phyloP scores from a whole-genome alignment of 2,888 invertebrate species.

The Xestia xanthographa region DNA sequence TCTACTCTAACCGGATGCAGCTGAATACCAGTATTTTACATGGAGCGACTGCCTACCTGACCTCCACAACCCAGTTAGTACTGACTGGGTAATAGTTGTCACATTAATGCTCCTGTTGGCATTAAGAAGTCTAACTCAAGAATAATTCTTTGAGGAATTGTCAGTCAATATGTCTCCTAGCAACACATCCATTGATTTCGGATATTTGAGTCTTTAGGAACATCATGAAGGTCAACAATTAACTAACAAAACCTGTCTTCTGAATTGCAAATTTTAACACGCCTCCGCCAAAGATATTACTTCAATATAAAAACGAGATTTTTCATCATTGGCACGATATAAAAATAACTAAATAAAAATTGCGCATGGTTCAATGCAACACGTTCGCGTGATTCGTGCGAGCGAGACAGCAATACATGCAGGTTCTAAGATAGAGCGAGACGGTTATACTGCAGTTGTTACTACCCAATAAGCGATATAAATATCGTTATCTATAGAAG shows the following conservation, averaged over 20 bases:
- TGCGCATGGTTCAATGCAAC: conserved; percentile 53
- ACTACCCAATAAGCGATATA: conserved; percentile 33
- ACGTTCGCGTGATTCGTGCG: conserved; percentile 14
- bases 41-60: no score
- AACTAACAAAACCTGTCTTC: conserved; percentile 2
- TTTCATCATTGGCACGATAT: conserved; percentile 32
- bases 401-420: background rate
- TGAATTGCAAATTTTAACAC: conserved; percentile 10
- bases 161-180: background rate
- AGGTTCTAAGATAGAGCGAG: conserved; percentile 26
- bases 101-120: background rate
- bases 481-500: conserved; percentile 38
- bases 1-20: no score
- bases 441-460: conserved; percentile 45
- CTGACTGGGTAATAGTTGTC: no score
- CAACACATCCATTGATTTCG: background rate
- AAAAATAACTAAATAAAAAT: conserved; percentile 56
- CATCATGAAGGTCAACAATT: conserved; percentile 16
- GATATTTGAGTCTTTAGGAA: background rate
- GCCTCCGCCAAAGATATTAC: conserved; percentile 1
- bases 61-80: no score
- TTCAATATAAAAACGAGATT: conserved; percentile 35
- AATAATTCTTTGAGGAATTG: no score
- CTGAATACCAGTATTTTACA: no score
- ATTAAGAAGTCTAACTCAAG: no score